Base-by-base conservation (phyloP, 2,888 invertebrate species). In the Anarsia innoxiella region DNA sequence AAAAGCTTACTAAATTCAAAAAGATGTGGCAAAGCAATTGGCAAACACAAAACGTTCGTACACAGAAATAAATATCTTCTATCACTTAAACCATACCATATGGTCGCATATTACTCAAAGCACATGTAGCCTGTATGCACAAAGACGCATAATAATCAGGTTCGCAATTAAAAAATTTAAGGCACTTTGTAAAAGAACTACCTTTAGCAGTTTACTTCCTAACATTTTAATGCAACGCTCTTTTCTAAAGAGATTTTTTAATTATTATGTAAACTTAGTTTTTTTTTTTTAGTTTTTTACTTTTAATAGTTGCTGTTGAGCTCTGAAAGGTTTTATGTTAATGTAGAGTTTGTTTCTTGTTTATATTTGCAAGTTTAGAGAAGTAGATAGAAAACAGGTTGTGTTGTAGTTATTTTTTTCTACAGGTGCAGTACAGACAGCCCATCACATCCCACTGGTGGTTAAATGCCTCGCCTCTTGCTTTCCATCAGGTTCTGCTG, bases 101-200 rank as follows among this genome's bases (percentile, higher is more conserved):
- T 49, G 48, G 54, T 56, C 65, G 58, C 64, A 48, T 53, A 64
- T 71, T 66, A 66, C 65, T 57, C 46, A 43, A 69, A 70, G 66
- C 61, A 66, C 64, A 69, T 70, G 70, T 66, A 61, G 66, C 68
- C 67, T 61, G 70, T 73, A 82, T 74, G 73, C 78, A 83, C 82
- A 83, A 83, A 83, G 77, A 68, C 67, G 71, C 60, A 77, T 76
- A 79, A 80, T 80, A 79, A 80, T 70, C 72, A 34, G 70, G 74
- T 58, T n/a, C 59, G 83, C 80, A 84, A 83, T 84, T 83, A 84
- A 84, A 84, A 80, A 77, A 79, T 74, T 82, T 79, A 73, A 83
- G 83, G 80, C 80, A 83, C 80, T 83, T 80, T 82, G 75, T 74
- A 53, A n/a, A n/a, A n/a, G n/a, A 55, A 62, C 48, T n/a, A 56